A percentile compares a stretch with the other conserved stretches of the same genome.
These are phyloP conservation scores for Eurypyga helias DNA, from an alignment of 2,113 vertebrate genomes.

Conservation along the genomic window DNA sequence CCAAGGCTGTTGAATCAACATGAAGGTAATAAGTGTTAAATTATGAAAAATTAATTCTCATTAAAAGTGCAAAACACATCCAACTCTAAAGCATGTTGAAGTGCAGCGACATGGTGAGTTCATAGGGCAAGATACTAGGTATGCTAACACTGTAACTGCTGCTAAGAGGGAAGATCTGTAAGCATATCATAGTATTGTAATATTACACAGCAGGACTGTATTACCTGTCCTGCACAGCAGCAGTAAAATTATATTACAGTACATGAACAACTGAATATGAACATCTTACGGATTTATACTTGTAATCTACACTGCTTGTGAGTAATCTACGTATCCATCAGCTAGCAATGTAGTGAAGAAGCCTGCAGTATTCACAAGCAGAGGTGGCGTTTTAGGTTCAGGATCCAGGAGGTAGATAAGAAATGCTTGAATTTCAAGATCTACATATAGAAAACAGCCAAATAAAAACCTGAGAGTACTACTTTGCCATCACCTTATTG, in stretches of 20 bases:
- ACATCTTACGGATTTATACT: background rate
- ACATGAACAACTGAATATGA: background rate
- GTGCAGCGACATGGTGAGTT: background rate
- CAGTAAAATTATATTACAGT: background rate
- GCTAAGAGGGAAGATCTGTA: background rate
- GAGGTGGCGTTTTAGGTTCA: background rate
- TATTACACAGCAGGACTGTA: background rate
- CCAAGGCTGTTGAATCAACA: background rate
- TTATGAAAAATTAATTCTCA: background rate
- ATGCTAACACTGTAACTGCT: background rate
- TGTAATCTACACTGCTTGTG: background rate
- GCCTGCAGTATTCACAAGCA: background rate
- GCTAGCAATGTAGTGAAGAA: background rate
- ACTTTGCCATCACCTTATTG: background rate
- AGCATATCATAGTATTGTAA: background rate
- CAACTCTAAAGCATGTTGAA: background rate
- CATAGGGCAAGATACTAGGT: background rate
- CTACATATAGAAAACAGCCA: background rate
- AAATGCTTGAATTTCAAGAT: background rate
- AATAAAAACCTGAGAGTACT: background rate
- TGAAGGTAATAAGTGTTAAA: background rate
- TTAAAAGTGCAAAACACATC: background rate
- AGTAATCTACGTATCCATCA: background rate
- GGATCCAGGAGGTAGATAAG: background rate
- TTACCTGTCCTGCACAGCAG: background rate